Base-by-base conservation (phyloP, 2,797 vertebrate genomes). In the Pelodytes ibericus region DNA sequence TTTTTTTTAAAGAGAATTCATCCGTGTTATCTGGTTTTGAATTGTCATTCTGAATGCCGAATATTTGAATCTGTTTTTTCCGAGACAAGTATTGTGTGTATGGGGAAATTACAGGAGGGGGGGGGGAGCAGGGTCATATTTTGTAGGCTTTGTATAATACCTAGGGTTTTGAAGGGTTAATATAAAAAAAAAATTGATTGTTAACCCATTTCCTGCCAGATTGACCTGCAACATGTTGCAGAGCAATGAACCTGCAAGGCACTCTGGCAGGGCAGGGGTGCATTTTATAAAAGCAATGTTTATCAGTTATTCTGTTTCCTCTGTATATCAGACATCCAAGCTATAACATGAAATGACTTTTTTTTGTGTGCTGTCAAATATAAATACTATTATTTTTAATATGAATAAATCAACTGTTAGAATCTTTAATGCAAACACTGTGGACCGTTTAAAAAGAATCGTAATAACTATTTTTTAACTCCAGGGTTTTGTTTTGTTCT, bases 371-470 rank as follows among this genome's bases (percentile, higher is more conserved):
- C 88, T 87, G 84, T 90, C 89, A 89, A 92, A 89, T 89, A 95
- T 95, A 95, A 92, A 95, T 94, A 90, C 94, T 96, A 87, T 98
- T 98, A 98, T 98, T 99, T 93, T 99, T 97, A 98, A 96, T 93
- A 95, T 91, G 89, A 93, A 94, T 85, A 89, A 91, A 92, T 92
- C 91, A 90, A 90, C 91, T 95, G 94, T 94, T 89, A 90, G 85
- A 87, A 91, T 92, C 91, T 91, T 92, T 92, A 90, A 94, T 90
- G 94, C 90, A 95, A 93, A 95, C 95, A 94, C 90, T 91, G 90
- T 92, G 92, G 91, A 89, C 90, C 89, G 85, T 87, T 89, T 88
- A 91, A 88, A 86, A 90, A 88, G 88, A 78, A 78, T 73, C 76
- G 88, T 91, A 90, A 93, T 91, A 91, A 87, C 89, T 92, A 90